Percentiles rank a stretch among this genome's conserved stretches.
These are phyloP conservation scores for Elephantulus edwardii DNA, from an alignment of 2,113 vertebrate species.

Conservation along the genomic window DNA sequence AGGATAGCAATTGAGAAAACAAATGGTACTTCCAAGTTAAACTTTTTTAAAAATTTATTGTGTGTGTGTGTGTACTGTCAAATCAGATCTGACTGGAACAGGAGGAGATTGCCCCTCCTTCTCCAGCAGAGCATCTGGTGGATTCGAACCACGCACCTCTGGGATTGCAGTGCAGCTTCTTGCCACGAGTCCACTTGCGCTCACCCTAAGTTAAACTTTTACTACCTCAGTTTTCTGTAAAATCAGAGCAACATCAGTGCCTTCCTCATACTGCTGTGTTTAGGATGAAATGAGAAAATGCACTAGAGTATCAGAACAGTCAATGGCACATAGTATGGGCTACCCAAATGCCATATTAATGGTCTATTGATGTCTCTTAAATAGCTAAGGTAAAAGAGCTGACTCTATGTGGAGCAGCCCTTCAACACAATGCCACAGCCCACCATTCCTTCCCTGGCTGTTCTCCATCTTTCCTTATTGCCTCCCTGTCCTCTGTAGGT, in stretches of 20 bases:
- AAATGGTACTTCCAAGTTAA: too few species aligned
- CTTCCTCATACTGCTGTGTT: background rate
- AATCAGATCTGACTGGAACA: too few species aligned
- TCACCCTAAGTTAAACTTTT: background rate
- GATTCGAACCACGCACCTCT: too few species aligned
- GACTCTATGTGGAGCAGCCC: background rate
- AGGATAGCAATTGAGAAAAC: background rate
- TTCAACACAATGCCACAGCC: background rate
- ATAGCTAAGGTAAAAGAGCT: background rate
- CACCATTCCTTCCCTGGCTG: background rate
- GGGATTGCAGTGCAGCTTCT: too few species aligned
- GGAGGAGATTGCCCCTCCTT: too few species aligned
- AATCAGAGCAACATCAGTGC: background rate
- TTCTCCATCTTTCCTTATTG: background rate
- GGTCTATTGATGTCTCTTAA: background rate
- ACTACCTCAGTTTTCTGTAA: background rate
- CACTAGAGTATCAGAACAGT: background rate
- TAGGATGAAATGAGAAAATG: background rate
- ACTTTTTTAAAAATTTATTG: too few species aligned
- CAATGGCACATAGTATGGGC: fast-evolving
- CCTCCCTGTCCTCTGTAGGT: background rate
- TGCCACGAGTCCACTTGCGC: too few species aligned
- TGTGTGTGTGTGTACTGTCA: too few species aligned
- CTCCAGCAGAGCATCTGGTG: too few species aligned
- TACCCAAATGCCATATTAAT: too few species aligned